Evolutionary conservation across 37 sponge, comb jelly and placozoan genomes (phyloP), one percentile per base, ranked within the genome.

Genomic region (Trichoplax adhaerens): DNA sequence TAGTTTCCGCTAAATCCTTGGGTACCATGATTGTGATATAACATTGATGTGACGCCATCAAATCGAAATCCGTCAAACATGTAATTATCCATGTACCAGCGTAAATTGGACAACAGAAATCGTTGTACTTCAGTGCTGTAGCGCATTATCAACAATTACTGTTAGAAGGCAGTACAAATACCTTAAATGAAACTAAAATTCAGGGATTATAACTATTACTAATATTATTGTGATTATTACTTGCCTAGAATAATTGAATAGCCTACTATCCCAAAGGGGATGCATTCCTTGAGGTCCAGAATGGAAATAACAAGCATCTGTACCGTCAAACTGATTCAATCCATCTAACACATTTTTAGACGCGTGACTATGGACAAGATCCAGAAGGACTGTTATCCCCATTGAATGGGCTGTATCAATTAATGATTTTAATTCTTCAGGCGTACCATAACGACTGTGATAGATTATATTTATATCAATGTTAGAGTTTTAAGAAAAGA

Each of bases 1-100:
- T 91, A 95, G 59, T 67, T 81, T 0, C 97, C 97, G 54, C 83
- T 67, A 73, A 95, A 95, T 46, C 86, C 84, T 54, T 82, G 79
- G 8, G 86, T 83, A 29, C 94, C 94, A 48, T 80, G 88, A 78
- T 96, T 91, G 71, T 83, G 89, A 60, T 91, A 96, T 47, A 96
- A 75, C 98, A 96, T 96, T 58, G 92, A 83, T 12, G 98, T 96
- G 51, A 96, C 72, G 52, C 98, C 98, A 61, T 96, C 98, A 82
- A 91, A 96, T 54, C 98, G 70, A 69, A 91, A 96, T 5, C 98
- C 98, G 77, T 96, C 98, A 58, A 96, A 88, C 53, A 66, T 82
- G 73, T 81, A 96, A 71, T 91, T 92, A 5, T 91, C 86, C 0
- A 88, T 51, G 66, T 81, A 96, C 86, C 89, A 96, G 50, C 88